Percentiles rank a stretch among this genome's conserved stretches.
These are phyloP conservation scores for Diadophis punctatus DNA, from an alignment of 2,113 vertebrate genomes.

Conservation along the genomic window DNA sequence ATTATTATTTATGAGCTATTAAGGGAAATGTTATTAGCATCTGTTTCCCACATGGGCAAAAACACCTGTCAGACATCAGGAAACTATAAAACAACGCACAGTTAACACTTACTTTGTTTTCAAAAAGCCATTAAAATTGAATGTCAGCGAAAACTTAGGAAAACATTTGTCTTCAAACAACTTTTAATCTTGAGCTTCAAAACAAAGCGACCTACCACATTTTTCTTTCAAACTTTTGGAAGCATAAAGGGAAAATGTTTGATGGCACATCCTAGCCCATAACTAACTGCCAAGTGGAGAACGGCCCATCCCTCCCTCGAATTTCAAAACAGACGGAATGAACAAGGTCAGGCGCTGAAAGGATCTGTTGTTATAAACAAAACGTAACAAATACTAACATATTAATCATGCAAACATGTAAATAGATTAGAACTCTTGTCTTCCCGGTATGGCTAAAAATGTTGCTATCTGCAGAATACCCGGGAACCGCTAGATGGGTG, in stretches of 20 bases:
- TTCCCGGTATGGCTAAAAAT: neutral
- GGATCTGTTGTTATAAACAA: neutral
- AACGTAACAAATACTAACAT: neutral
- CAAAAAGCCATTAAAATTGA: constrained; percentile 78
- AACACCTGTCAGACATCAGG: constrained; percentile 79
- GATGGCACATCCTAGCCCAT: neutral
- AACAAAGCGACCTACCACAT: constrained; percentile 37
- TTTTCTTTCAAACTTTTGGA: constrained; percentile 38
- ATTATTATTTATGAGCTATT: constrained; percentile 77
- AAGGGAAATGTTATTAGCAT: constrained; percentile 71
- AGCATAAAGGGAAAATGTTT: neutral
- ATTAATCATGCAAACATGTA: neutral
- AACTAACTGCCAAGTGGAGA: constrained; percentile 19
- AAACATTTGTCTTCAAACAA: constrained; percentile 70
- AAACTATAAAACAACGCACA: constrained; percentile 53
- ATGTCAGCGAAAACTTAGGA: constrained; percentile 76
- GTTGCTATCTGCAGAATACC: neutral
- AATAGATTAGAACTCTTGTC: neutral
- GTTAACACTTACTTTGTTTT: constrained; percentile 73
- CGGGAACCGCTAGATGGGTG: neutral
- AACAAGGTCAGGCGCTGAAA: constrained; percentile 27
- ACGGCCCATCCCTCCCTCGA: neutral
- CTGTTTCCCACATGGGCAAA: constrained; percentile 77
- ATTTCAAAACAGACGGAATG: constrained; percentile 16
- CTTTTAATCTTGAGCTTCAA: constrained; percentile 66